Evolutionary conservation across 1,140 invertebrate species (phyloP).

Genomic region (Caenorhabditis tropicalis): DNA sequence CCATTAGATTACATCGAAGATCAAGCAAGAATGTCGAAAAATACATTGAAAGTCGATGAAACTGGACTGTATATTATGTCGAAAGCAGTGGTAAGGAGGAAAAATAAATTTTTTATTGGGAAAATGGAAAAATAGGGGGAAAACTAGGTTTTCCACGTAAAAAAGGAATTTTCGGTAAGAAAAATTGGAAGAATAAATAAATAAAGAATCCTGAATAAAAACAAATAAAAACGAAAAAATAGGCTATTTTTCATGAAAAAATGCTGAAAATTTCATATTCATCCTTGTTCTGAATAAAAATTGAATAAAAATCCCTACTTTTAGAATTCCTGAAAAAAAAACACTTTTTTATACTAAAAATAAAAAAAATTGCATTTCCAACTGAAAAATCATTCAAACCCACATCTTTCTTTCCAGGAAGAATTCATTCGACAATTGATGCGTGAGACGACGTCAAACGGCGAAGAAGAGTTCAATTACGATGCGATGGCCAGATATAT

Average conservation of each 20-base stretch:
- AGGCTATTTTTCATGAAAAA: no score
- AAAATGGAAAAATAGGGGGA: neutral
- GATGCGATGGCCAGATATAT: neutral
- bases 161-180: no score
- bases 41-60: neutral
- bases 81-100: neutral
- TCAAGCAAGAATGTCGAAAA: neutral
- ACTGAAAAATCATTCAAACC: neutral
- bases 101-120: neutral
- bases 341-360: neutral
- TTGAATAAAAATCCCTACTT: no score
- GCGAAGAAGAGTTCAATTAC: neutral
- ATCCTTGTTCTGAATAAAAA: no score
- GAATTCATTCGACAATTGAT: slow-evolving; percentile 6
- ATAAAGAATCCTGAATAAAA: no score
- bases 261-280: no score
- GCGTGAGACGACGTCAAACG: neutral
- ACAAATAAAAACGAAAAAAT: no score
- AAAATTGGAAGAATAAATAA: no score
- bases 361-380: neutral
- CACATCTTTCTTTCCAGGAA: neutral
- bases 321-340: neutral
- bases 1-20: slow-evolving; percentile 1
- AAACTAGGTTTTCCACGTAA: neutral
- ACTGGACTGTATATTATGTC: slow-evolving; percentile 21